phyloP scores from a whole-genome alignment of 1,140 invertebrate species.

The Diachasma alloeum region DNA sequence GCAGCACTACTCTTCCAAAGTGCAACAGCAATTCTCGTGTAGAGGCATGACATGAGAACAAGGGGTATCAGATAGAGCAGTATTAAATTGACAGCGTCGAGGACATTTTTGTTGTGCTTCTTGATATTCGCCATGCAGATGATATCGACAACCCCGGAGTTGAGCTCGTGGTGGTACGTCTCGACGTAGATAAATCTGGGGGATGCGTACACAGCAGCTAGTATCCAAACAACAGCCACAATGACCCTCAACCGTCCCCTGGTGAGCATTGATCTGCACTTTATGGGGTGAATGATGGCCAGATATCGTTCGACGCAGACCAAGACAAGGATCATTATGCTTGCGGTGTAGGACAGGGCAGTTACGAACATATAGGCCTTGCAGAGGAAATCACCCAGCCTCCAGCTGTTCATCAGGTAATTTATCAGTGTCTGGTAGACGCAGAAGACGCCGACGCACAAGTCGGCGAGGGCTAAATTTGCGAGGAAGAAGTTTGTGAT shows the following conservation, averaged over 20 bases:
- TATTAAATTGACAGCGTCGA: slow-evolving; percentile 80
- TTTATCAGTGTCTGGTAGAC: slow-evolving; percentile 84
- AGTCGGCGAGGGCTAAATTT: slow-evolving; percentile 83
- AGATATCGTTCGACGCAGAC: slow-evolving; percentile 85
- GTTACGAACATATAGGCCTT: slow-evolving; percentile 87
- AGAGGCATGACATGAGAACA: slow-evolving; percentile 73
- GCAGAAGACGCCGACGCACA: slow-evolving; percentile 86
- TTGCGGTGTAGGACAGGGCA: slow-evolving; percentile 81
- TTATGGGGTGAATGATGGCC: slow-evolving; percentile 83
- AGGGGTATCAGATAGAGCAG: slow-evolving; percentile 79
- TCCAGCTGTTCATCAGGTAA: slow-evolving; percentile 80
- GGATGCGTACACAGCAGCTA: slow-evolving; percentile 77
- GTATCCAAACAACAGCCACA: slow-evolving; percentile 78
- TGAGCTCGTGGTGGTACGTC: slow-evolving; percentile 70
- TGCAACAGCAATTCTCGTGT: slow-evolving; percentile 77
- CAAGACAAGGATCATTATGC: slow-evolving; percentile 81
- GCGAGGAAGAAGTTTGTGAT: slow-evolving; percentile 87
- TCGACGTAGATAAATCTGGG: slow-evolving; percentile 80
- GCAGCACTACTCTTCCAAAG: slow-evolving; percentile 71
- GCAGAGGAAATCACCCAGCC: slow-evolving; percentile 81
- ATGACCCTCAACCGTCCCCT: slow-evolving; percentile 74
- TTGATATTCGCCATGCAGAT: slow-evolving; percentile 77
- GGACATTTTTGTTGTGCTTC: slow-evolving; percentile 77
- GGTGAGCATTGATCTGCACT: slow-evolving; percentile 79
- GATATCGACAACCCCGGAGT: slow-evolving; percentile 71